phyloP scores from a whole-genome alignment of 2,888 invertebrate genomes.

The Limulus polyphemus region DNA sequence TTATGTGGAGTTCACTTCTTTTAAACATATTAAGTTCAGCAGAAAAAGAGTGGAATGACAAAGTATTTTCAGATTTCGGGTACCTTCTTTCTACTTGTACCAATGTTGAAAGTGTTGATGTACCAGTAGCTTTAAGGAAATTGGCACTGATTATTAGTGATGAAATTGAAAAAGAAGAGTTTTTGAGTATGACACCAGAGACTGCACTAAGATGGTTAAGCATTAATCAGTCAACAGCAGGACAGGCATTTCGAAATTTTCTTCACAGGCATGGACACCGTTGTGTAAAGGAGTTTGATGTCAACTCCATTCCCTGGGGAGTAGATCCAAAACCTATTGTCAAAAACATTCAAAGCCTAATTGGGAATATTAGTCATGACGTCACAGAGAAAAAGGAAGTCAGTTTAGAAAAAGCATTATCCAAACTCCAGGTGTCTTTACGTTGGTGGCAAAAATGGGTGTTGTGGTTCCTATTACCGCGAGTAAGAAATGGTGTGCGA shows the following conservation, averaged over 20 bases:
- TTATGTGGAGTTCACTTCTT: too few relatives aligned
- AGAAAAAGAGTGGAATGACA: neutral
- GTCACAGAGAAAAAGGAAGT: too few relatives aligned
- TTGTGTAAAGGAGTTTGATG: slow-evolving; percentile 36
- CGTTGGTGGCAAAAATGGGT: too few relatives aligned
- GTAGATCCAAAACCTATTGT: neutral
- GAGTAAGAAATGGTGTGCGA: too few relatives aligned
- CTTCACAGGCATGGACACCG: slow-evolving; percentile 58
- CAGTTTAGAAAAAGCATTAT: too few relatives aligned
- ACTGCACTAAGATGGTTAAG: slow-evolving; percentile 48
- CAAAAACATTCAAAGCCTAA: neutral
- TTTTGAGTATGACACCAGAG: slow-evolving; percentile 19
- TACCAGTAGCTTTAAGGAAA: slow-evolving; percentile 44
- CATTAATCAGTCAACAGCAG: slow-evolving; percentile 41
- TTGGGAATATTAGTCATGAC: neutral
- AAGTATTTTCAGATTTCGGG: slow-evolving; percentile 7
- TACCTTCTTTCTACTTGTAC: slow-evolving; percentile 4
- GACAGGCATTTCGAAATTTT: slow-evolving; percentile 46
- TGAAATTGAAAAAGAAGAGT: neutral
- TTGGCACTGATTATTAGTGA: slow-evolving; percentile 1
- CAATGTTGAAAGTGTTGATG: slow-evolving; percentile 60
- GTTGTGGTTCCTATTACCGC: too few relatives aligned
- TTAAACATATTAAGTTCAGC: too few relatives aligned
- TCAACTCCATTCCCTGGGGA: neutral
- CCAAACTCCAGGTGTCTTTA: too few relatives aligned